Conservation (phyloP, 1,140 invertebrate genomes). For the Philotrypesis tridentata region DNA sequence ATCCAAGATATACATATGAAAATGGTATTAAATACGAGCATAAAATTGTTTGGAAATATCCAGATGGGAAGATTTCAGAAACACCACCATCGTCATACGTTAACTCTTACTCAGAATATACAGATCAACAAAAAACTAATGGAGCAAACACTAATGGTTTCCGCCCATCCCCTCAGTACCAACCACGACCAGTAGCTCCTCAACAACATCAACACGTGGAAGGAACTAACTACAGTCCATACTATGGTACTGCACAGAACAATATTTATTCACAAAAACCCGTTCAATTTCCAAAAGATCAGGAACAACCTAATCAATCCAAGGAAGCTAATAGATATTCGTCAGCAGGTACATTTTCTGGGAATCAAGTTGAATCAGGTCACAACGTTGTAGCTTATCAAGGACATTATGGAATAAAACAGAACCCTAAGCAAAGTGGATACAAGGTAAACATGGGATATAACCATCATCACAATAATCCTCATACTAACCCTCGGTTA, state of each 20-base stretch:
- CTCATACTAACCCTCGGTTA: neutral
- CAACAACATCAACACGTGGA: neutral
- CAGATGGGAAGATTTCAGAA: slow-evolving; percentile 67
- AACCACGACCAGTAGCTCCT: neutral
- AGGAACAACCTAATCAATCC: slow-evolving; percentile 42
- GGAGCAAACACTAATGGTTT: neutral
- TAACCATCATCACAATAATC: neutral
- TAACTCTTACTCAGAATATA: slow-evolving; percentile 61
- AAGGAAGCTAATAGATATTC: slow-evolving; percentile 51
- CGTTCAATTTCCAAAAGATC: slow-evolving; percentile 65
- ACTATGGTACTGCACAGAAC: neutral
- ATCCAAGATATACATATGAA: slow-evolving; percentile 66
- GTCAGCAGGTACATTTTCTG: neutral
- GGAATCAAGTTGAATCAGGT: neutral
- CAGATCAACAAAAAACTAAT: slow-evolving; percentile 36
- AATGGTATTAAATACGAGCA: slow-evolving; percentile 69
- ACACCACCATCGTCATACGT: slow-evolving; percentile 63
- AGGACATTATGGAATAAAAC: slow-evolving; percentile 10
- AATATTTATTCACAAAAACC: slow-evolving; percentile 65
- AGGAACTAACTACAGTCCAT: neutral
- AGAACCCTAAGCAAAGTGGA: neutral
- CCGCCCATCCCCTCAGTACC: neutral
- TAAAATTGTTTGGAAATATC: slow-evolving; percentile 72
- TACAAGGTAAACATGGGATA: slow-evolving; percentile 3
- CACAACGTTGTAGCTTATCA: slow-evolving; percentile 41